These are phyloP conservation scores for Pollachius pollachius DNA, from an alignment of 2,113 vertebrate species.

Conservation along the genomic window DNA sequence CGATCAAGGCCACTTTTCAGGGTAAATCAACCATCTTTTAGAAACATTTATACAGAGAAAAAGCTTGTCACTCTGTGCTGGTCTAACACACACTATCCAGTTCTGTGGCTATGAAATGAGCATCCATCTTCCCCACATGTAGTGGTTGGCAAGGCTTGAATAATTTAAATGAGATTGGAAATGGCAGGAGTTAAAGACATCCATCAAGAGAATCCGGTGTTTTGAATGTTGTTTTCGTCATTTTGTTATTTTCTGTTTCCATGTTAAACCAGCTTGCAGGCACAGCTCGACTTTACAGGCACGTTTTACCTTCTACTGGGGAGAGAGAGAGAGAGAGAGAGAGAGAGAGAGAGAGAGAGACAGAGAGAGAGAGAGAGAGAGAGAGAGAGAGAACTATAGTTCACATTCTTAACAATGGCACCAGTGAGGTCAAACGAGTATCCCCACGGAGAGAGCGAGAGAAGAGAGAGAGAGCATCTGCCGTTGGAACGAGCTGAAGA, in stretches of 20 bases:
- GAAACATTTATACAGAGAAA: conserved; percentile 73
- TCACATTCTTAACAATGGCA: conserved; percentile 78
- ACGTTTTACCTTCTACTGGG: conserved; percentile 71
- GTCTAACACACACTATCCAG: conserved; percentile 62
- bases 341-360: conserved; percentile 35
- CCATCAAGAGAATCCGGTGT: conserved; percentile 63
- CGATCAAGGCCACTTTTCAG: conserved; percentile 82
- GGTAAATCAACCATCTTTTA: conserved; percentile 71
- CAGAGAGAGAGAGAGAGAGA: conserved; percentile 39
- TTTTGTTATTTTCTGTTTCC: conserved; percentile 31
- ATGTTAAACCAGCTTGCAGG: conserved; percentile 69
- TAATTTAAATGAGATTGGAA: conserved; percentile 72
- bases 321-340: conserved; percentile 22
- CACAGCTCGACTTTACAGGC: conserved; percentile 78
- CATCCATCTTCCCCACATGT: conserved; percentile 72
- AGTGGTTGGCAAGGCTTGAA: conserved; percentile 68
- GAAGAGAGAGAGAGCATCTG: conserved; percentile 43
- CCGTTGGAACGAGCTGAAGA: conserved; percentile 38
- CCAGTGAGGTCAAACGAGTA: conserved; percentile 58
- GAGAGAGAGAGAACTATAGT: conserved; percentile 45
- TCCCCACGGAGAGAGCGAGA: no score
- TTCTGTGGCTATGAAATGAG: conserved; percentile 67
- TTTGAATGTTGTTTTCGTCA: conserved; percentile 42
- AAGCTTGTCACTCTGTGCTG: conserved; percentile 59
- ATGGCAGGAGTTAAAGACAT: conserved; percentile 72